Evolutionary conservation across 2,797 vertebrate species (phyloP).

Genomic region (Pangasius djambal): DNA sequence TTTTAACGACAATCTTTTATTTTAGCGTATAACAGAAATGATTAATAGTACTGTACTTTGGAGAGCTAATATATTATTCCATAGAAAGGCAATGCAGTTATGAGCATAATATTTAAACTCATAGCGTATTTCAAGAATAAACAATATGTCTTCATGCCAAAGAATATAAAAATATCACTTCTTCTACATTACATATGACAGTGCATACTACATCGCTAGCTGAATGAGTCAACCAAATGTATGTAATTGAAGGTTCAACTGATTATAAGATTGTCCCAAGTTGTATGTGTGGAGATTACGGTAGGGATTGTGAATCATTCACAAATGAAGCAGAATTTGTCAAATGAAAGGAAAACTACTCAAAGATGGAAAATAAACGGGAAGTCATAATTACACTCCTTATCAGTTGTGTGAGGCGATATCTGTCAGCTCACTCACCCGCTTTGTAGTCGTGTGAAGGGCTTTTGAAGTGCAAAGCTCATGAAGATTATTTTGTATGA

Average conservation of each 20-base stretch:
- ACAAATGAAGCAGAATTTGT: conserved; percentile 32
- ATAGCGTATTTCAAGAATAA: not conserved
- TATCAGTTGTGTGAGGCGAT: conserved; percentile 6
- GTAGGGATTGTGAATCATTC: conserved; percentile 8
- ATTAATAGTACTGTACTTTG: not conserved
- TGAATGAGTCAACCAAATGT: not conserved
- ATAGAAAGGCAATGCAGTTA: not conserved
- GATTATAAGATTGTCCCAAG: conserved; percentile 12
- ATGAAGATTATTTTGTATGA: conserved; percentile 23
- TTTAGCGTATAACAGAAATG: conserved; percentile 15
- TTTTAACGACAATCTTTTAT: conserved; percentile 18
- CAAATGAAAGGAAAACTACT: conserved; percentile 14
- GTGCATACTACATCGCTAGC: not conserved
- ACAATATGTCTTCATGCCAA: not conserved
- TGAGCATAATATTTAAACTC: not conserved
- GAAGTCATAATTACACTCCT: conserved; percentile 40
- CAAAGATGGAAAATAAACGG: conserved; percentile 32
- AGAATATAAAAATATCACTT: not conserved
- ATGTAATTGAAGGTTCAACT: conserved; percentile 2
- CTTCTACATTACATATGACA: not conserved
- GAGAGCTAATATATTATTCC: not conserved
- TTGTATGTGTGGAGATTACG: not conserved
- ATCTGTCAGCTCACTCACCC: conserved; percentile 32
- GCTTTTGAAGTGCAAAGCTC: conserved; percentile 34
- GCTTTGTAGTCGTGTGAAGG: conserved; percentile 19